These are phyloP conservation scores for Lasioglossum pauxillum DNA, from an alignment of 2,888 invertebrate species.

Conservation along the genomic window DNA sequence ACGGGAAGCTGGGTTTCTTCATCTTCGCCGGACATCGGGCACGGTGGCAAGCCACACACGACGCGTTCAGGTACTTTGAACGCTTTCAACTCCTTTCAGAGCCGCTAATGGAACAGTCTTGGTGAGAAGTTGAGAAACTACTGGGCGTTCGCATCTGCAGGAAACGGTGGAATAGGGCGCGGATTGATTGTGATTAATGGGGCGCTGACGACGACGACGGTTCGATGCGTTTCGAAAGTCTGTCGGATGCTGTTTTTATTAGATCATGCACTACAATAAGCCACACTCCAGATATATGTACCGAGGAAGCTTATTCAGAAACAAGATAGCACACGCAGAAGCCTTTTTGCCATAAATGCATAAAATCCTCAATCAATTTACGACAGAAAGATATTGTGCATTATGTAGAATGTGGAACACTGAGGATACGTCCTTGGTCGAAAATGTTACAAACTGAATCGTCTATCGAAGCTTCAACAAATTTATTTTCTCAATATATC, in stretches of 20 bases:
- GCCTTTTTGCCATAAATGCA: too few relatives aligned
- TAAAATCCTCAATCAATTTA: too few relatives aligned
- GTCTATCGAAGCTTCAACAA: too few relatives aligned
- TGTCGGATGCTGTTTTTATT: too few relatives aligned
- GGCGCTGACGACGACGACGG: neutral
- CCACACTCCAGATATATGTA: too few relatives aligned
- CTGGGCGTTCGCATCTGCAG: neutral
- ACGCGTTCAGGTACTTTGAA: neutral
- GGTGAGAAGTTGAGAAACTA: conserved; percentile 1
- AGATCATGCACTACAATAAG: too few relatives aligned
- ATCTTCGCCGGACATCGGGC: conserved; percentile 5
- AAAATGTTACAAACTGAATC: neutral
- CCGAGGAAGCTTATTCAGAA: too few relatives aligned
- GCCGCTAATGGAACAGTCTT: conserved; percentile 2
- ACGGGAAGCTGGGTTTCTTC: neutral
- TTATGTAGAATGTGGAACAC: too few relatives aligned
- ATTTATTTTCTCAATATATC: too few relatives aligned
- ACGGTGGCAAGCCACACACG: conserved; percentile 22
- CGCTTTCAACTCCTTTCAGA: neutral
- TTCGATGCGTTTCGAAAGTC: neutral
- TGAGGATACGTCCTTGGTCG: too few relatives aligned
- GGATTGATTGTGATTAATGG: conserved; percentile 5
- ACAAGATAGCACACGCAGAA: too few relatives aligned
- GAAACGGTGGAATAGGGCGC: neutral
- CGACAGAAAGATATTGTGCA: too few relatives aligned